Evolutionary conservation across 2,888 invertebrate genomes (phyloP).

Genomic region (Meiosimyza platycephala): DNA sequence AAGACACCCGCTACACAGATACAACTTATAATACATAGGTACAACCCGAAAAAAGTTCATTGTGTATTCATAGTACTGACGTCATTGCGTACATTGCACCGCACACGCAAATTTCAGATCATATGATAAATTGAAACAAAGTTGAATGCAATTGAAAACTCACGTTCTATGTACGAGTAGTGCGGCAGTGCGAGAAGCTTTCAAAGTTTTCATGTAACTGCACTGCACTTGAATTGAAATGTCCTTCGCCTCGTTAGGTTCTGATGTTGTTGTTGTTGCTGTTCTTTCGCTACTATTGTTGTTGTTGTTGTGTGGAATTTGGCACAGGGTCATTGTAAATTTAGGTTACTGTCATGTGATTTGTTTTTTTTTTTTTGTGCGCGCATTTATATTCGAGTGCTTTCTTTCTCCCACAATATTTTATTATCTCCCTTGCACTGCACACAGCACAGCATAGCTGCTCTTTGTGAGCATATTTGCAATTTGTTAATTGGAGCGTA

Average conservation of each 20-base stretch:
- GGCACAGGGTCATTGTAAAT: slow-evolving; percentile 26
- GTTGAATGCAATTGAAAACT: background rate
- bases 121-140: background rate
- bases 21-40: no score
- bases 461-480: background rate
- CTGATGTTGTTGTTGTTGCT: background rate
- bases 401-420: no score
- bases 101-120: background rate
- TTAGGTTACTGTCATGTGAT: slow-evolving; percentile 26
- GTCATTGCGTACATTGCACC: background rate
- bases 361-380: no score
- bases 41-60: no score
- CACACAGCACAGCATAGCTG: no score
- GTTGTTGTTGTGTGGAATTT: background rate
- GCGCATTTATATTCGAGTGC: no score
- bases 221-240: slow-evolving; percentile 25
- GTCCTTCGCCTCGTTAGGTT: slow-evolving; percentile 27
- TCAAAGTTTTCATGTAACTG: no score
- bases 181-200: background rate
- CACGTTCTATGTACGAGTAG: background rate
- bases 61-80: no score
- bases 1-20: no score
- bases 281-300: background rate
- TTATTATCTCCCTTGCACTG: background rate
- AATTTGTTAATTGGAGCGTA: slow-evolving; percentile 3